Evolutionary conservation across 2,113 vertebrate genomes (phyloP).

Genomic region (Morphnarchus princeps): DNA sequence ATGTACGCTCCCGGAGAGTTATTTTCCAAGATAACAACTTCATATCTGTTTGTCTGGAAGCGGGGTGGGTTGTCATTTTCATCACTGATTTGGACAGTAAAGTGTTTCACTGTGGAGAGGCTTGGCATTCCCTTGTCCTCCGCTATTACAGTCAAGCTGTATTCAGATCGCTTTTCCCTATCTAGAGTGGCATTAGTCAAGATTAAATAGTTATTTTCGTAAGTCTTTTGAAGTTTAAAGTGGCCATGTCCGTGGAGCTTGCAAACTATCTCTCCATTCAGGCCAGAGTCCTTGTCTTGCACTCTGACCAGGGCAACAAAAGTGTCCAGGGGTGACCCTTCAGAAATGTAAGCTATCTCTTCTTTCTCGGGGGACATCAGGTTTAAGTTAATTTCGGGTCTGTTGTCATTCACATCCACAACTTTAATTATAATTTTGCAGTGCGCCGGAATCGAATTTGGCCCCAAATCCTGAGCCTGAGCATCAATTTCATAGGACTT

Average conservation of each 20-base stretch:
- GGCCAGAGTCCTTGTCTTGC: conserved; percentile 91
- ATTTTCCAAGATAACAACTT: conserved; percentile 94
- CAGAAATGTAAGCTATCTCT: conserved; percentile 90
- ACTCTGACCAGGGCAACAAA: conserved; percentile 93
- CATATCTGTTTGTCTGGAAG: conserved; percentile 92
- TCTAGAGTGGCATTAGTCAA: conserved; percentile 92
- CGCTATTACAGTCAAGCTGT: conserved; percentile 92
- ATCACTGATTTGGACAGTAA: conserved; percentile 92
- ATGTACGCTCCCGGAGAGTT: conserved; percentile 93
- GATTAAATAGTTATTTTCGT: conserved; percentile 96
- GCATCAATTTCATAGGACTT: conserved; percentile 93
- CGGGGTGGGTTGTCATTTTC: conserved; percentile 95
- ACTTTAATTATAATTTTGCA: conserved; percentile 96
- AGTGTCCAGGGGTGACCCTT: conserved; percentile 88
- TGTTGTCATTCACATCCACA: conserved; percentile 96
- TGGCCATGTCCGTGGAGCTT: conserved; percentile 93
- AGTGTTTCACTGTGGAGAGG: conserved; percentile 93
- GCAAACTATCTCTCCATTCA: conserved; percentile 89
- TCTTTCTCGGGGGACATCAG: conserved; percentile 93
- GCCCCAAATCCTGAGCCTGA: conserved; percentile 94
- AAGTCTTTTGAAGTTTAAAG: conserved; percentile 93
- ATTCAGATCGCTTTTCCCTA: conserved; percentile 93
- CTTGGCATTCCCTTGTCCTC: conserved; percentile 91
- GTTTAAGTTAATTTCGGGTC: conserved; percentile 94
- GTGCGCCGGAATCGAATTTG: conserved; percentile 94